These are phyloP conservation scores for Apis florea DNA, from an alignment of 1,140 invertebrate species.

Conservation along the genomic window DNA sequence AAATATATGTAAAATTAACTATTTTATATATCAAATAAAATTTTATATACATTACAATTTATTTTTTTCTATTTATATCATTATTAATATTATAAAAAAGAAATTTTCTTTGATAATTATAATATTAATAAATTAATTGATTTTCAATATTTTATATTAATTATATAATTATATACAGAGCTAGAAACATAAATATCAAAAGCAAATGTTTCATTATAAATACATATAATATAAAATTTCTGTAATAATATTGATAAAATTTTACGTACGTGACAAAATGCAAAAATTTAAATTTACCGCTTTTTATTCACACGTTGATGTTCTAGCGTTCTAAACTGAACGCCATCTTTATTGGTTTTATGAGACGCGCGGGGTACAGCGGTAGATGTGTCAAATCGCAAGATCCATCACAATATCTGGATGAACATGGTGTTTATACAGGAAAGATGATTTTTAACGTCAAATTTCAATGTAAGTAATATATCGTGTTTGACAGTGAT, in stretches of 20 bases:
- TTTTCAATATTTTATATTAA: neutral
- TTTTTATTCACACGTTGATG: neutral
- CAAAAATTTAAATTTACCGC: constrained; percentile 39
- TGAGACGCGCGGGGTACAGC: constrained; percentile 44
- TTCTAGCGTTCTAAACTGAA: constrained; percentile 3
- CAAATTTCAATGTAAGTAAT: constrained; percentile 35
- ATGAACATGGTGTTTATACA: constrained; percentile 56
- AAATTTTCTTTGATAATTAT: neutral
- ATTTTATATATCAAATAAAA: neutral
- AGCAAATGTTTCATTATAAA: too few relatives aligned
- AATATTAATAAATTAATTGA: neutral
- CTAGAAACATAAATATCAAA: neutral
- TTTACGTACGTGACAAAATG: constrained; percentile 60
- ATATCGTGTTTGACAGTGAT: neutral
- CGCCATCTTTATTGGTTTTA: constrained; percentile 48
- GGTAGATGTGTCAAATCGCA: constrained; percentile 38
- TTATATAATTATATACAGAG: fast-evolving
- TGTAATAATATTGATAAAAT: neutral
- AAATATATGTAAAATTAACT: neutral
- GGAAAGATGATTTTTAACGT: constrained; percentile 51
- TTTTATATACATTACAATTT: neutral
- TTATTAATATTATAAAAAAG: neutral
- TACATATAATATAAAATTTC: neutral
- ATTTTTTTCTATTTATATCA: neutral
- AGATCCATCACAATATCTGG: neutral